Base-by-base conservation (phyloP, 1,140 invertebrate species). In the Zaprionus kolodkinae region DNA sequence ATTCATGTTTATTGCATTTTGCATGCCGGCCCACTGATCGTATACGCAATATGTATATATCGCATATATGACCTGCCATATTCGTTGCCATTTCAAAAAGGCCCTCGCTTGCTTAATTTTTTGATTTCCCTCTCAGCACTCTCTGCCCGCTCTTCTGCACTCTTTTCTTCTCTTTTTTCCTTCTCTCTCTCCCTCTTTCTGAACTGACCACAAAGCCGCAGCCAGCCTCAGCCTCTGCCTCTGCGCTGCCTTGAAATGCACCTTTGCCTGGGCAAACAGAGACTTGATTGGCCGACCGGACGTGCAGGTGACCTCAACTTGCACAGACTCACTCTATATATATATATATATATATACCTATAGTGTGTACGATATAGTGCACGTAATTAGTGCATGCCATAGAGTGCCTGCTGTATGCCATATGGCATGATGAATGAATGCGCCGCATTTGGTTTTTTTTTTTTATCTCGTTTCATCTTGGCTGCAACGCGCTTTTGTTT, bases 1-100 rank as follows among this genome's bases (percentile, higher is more conserved):
- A 72, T 72, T 78, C 78, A 81, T 85, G 81, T 72, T 84, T 86
- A 85, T 85, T 85, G 78, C 78, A 86, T 85, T 81, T 81, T 64
- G 68, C 78, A 72, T 72, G 54, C 62, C 55, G 43, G 55, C 33
- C 56, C 33, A 33, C 56, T 54, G 69, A 65, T 55, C 35, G 21
- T 25, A 61, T 33, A 27, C 9, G 15, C 50, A 13, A 21, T 35
- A 7, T 15, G 17, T 43, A 45, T 15, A 45, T 27, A 15, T 30
- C 43, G 56, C n/a, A 55, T 21, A 27, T 40, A 6, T 7, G 17
- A 15, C 0, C 17, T 36, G 60, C 75, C 40, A 43, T 43, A 43
- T 50, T 9, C 13, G 55, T 33, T 30, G 66, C 48, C 52, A 76
- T 84, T 21, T 21, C 68, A 13, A 79, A 83, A 79, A 79, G 78